A percentile compares a stretch with the other conserved stretches of the same genome.
Conservation (phyloP, 2,797 vertebrate genomes). For the Molossus alvarezi region DNA sequence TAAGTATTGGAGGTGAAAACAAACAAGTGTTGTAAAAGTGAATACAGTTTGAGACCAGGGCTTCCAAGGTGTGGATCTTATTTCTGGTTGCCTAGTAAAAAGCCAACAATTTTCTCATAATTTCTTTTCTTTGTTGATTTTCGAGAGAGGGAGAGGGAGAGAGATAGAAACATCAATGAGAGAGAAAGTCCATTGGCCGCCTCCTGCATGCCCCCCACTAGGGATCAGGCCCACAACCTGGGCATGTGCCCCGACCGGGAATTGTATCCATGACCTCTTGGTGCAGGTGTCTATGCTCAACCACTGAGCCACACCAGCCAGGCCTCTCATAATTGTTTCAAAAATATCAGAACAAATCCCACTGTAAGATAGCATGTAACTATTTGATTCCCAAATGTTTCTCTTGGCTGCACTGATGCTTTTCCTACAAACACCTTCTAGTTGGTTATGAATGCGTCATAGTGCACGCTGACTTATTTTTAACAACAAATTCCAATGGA, state of each 20-base stretch:
- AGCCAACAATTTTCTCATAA: conserved; percentile 19
- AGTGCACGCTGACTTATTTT: conserved; percentile 35
- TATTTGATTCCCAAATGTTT: conserved; percentile 10
- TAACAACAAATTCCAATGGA: background rate
- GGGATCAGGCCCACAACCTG: too few relatives aligned
- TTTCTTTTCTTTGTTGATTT: too few relatives aligned
- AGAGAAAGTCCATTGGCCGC: too few relatives aligned
- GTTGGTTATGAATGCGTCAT: conserved; percentile 39
- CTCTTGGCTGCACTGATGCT: background rate
- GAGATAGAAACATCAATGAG: too few relatives aligned
- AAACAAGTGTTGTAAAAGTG: conserved; percentile 61
- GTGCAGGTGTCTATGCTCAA: too few relatives aligned
- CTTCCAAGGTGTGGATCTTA: background rate
- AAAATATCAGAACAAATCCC: background rate
- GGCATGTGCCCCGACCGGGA: too few relatives aligned
- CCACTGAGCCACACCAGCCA: too few relatives aligned
- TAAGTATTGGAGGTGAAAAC: conserved; percentile 13
- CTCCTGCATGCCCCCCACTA: too few relatives aligned
- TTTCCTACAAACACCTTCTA: conserved; percentile 44
- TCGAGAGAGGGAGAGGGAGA: too few relatives aligned
- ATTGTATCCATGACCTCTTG: too few relatives aligned
- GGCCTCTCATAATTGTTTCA: background rate
- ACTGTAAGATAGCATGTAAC: background rate
- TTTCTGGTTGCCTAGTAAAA: background rate
- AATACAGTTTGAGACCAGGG: conserved; percentile 37